Conservation (phyloP, 35 echinoderm and acorn worm species). For the Heliocidaris erythrogramma region DNA sequence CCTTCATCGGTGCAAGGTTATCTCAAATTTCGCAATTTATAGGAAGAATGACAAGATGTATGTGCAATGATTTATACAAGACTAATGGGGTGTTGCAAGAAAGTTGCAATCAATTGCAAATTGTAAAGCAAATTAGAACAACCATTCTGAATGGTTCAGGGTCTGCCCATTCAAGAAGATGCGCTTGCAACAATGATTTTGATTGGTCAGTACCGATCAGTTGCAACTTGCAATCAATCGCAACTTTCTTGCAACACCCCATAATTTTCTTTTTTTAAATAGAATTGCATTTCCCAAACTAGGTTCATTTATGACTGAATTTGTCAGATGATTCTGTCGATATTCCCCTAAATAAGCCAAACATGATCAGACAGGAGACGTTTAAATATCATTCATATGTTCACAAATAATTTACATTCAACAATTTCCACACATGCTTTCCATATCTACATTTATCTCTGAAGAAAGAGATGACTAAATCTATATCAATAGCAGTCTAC, state of each 20-base stretch:
- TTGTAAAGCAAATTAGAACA: too few species aligned
- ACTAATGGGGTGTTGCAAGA: too few species aligned
- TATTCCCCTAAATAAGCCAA: background rate
- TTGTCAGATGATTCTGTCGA: background rate
- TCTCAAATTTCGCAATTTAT: too few species aligned
- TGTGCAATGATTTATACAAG: too few species aligned
- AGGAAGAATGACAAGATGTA: too few species aligned
- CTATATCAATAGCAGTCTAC: background rate
- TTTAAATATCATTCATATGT: background rate
- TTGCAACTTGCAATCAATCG: too few species aligned
- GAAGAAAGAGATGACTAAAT: background rate
- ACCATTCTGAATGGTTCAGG: too few species aligned
- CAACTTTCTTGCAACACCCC: background rate
- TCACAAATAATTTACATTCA: background rate
- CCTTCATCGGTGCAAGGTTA: too few species aligned
- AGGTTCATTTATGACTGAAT: background rate
- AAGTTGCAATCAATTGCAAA: too few species aligned
- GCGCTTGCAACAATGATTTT: too few species aligned
- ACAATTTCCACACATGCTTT: background rate
- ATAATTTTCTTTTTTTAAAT: background rate
- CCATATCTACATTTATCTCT: background rate
- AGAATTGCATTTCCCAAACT: background rate
- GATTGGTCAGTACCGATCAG: too few species aligned
- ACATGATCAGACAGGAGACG: background rate
- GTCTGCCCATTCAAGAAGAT: too few species aligned